Conservation (phyloP, 1,140 invertebrate genomes). For the Oedothorax gibbosus region DNA sequence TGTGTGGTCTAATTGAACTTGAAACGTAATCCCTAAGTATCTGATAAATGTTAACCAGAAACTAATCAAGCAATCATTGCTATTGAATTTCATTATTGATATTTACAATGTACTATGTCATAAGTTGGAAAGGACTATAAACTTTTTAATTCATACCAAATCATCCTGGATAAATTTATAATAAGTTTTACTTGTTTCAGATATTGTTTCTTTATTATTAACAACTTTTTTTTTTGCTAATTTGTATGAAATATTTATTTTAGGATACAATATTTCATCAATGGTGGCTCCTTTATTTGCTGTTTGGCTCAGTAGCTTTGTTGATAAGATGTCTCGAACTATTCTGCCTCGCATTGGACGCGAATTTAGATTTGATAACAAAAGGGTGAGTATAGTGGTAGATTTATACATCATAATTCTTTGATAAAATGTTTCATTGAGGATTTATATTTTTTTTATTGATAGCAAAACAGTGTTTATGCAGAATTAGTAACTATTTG, state of each 20-base stretch:
- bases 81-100: too few species aligned
- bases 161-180: too few species aligned
- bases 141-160: too few species aligned
- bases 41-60: too few species aligned
- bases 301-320: conserved; percentile 69
- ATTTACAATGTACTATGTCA: background rate
- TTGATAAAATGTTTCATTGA: background rate
- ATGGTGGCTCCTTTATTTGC: conserved; percentile 71
- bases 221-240: background rate
- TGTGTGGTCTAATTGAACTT: too few species aligned
- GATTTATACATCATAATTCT: background rate
- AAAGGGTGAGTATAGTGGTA: conserved; percentile 67
- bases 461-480: too few species aligned
- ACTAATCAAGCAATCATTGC: too few species aligned
- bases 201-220: background rate
- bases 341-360: conserved; percentile 70
- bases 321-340: conserved; percentile 70
- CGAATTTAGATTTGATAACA: conserved; percentile 71
- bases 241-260: background rate
- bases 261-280: conserved; percentile 71
- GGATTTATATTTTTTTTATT: too few species aligned
- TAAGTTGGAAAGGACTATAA: background rate
- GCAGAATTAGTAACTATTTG: too few species aligned
- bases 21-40: too few species aligned
- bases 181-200: background rate